These are phyloP conservation scores for Ormyrus nitidulus DNA, from an alignment of 2,888 invertebrate species.

Conservation along the genomic window DNA sequence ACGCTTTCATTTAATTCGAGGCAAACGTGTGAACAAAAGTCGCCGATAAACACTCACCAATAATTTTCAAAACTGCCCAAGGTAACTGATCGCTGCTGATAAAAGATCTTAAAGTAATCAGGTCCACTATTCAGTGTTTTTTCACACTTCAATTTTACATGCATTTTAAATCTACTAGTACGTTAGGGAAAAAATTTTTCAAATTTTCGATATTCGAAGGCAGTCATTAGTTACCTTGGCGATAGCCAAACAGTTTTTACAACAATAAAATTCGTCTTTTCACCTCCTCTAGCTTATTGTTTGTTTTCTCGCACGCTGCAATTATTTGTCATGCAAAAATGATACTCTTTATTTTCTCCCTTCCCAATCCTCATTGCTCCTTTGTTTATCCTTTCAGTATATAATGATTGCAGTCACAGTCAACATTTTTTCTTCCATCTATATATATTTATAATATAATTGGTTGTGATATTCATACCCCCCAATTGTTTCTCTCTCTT, in stretches of 20 bases:
- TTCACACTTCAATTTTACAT: no score
- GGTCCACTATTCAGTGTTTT: no score
- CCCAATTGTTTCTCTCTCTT: conserved; percentile 49
- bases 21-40: conserved; percentile 46
- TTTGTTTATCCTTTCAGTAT: conserved; percentile 46
- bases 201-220: background rate
- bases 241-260: conserved; percentile 32
- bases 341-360: conserved; percentile 44
- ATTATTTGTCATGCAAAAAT: conserved; percentile 52
- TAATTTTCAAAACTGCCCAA: conserved; percentile 15
- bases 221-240: conserved; percentile 24
- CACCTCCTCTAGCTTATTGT: background rate
- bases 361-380: conserved; percentile 12
- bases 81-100: conserved; percentile 10
- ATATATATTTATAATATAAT: conserved; percentile 61
- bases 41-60: conserved; percentile 21
- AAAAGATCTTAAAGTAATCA: background rate
- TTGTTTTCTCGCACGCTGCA: conserved; percentile 53
- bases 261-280: conserved; percentile 25
- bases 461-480: conserved; percentile 62
- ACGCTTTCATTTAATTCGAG: conserved; percentile 9
- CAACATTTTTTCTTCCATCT: conserved; percentile 62
- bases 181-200: no score
- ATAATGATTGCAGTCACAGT: conserved; percentile 75
- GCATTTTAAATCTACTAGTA: no score